phyloP scores from a whole-genome alignment of 2,797 vertebrate species.

The Xerus rutilus region DNA sequence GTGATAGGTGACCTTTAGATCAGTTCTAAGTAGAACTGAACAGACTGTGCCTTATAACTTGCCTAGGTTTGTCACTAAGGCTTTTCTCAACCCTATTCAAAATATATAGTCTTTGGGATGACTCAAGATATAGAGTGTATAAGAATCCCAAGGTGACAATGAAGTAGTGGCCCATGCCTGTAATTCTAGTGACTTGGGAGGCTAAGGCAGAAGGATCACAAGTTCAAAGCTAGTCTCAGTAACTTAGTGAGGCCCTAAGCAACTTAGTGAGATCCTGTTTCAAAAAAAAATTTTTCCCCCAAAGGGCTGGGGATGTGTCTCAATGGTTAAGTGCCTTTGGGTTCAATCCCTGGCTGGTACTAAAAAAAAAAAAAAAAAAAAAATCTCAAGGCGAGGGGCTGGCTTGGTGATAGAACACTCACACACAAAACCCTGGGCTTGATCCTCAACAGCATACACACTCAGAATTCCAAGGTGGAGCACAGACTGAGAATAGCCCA shows the following conservation, averaged over 20 bases:
- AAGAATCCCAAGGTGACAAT: not conserved
- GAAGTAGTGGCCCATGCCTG: no score
- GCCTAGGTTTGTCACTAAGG: not conserved
- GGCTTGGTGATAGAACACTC: no score
- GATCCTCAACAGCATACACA: not conserved
- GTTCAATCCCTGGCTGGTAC: no score
- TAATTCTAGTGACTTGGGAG: no score
- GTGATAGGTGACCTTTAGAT: not conserved
- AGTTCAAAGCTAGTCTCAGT: no score
- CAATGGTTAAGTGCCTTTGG: no score
- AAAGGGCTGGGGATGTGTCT: no score
- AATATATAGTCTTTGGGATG: conserved; percentile 10
- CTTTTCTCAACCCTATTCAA: not conserved
- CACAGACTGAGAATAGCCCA: not conserved
- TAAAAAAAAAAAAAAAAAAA: not conserved
- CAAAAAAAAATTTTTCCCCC: no score
- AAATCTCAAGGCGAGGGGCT: not conserved
- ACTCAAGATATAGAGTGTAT: not conserved
- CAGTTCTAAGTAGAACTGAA: not conserved
- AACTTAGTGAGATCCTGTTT: no score
- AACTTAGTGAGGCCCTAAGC: no score
- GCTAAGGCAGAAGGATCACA: no score
- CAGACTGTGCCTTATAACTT: not conserved
- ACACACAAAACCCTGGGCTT: not conserved
- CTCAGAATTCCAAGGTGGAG: not conserved